phyloP scores from a whole-genome alignment of 2,888 invertebrate species.

The Andrena chrysosceles region DNA sequence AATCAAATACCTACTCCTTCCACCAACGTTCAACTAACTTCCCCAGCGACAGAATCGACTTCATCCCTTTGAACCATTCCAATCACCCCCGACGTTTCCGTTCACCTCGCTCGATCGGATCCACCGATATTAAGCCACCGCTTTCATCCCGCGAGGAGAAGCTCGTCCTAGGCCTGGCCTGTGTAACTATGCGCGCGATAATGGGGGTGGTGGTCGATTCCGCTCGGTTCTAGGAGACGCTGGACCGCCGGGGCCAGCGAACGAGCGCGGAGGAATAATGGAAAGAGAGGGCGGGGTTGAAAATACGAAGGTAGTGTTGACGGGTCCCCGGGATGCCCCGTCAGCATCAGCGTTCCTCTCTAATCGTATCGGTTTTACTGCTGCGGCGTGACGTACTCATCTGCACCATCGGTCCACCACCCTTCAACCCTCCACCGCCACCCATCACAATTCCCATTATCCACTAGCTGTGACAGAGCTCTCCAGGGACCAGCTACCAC shows the following conservation, averaged over 20 bases:
- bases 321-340: constrained; percentile 84
- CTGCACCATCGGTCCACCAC: constrained; percentile 75
- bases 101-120: neutral
- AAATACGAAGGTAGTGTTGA: constrained; percentile 81
- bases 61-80: neutral
- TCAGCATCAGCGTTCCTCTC: constrained; percentile 82
- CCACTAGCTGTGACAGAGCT: constrained; percentile 84
- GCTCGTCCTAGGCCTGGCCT: neutral
- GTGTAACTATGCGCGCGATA: constrained; percentile 43
- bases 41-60: neutral
- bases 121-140: constrained; percentile 16
- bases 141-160: constrained; percentile 8
- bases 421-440: constrained; percentile 71
- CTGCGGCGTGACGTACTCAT: constrained; percentile 84
- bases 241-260: constrained; percentile 7
- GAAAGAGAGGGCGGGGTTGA: constrained; percentile 70
- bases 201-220: constrained; percentile 2
- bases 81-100: constrained; percentile 8
- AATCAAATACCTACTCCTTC: neutral
- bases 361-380: constrained; percentile 84
- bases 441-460: constrained; percentile 83
- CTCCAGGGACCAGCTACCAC: constrained; percentile 77
- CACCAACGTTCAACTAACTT: neutral
- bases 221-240: neutral
- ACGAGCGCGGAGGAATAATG: constrained; percentile 63